Evolutionary conservation across 92 coral and sea anemone genomes (phyloP).

Genomic region (Micromussa lordhowensis): DNA sequence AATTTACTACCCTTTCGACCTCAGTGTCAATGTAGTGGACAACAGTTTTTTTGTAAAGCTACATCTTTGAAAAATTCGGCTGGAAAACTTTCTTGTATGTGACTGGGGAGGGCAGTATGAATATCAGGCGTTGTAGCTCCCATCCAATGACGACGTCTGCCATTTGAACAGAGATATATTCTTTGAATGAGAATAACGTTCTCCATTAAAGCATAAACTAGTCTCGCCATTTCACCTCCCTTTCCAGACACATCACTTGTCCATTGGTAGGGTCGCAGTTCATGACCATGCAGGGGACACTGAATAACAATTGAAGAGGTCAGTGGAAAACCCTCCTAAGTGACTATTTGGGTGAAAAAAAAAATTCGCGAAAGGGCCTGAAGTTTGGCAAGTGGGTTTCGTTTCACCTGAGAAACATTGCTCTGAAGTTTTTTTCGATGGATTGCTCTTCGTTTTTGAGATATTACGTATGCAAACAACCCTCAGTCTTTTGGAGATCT

Average conservation of each 20-base stretch:
- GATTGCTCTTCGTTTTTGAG: too few species aligned
- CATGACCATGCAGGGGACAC: constrained; percentile 21
- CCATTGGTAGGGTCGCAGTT: constrained; percentile 19
- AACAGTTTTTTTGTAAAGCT: constrained; percentile 24
- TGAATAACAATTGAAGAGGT: too few species aligned
- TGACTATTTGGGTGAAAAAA: too few species aligned
- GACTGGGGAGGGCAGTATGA: constrained; percentile 14
- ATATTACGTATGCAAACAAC: too few species aligned
- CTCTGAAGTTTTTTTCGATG: too few species aligned
- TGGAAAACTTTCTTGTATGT: constrained; percentile 40
- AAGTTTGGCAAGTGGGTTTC: too few species aligned
- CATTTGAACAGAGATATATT: constrained; percentile 37
- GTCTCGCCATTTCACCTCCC: constrained; percentile 21
- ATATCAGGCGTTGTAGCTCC: constrained; percentile 31
- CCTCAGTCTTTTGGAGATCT: too few species aligned
- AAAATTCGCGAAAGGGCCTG: too few species aligned
- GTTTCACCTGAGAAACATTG: too few species aligned
- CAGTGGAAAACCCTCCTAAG: too few species aligned
- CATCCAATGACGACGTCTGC: constrained; percentile 9
- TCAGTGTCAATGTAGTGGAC: constrained; percentile 24
- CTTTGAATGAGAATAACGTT: constrained; percentile 31
- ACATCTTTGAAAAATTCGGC: constrained; percentile 12
- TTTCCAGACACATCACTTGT: constrained; percentile 26
- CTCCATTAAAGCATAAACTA: constrained; percentile 27
- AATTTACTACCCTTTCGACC: constrained; percentile 22